These are phyloP conservation scores for Conger conger DNA, from an alignment of 2,113 vertebrate species.

Conservation along the genomic window DNA sequence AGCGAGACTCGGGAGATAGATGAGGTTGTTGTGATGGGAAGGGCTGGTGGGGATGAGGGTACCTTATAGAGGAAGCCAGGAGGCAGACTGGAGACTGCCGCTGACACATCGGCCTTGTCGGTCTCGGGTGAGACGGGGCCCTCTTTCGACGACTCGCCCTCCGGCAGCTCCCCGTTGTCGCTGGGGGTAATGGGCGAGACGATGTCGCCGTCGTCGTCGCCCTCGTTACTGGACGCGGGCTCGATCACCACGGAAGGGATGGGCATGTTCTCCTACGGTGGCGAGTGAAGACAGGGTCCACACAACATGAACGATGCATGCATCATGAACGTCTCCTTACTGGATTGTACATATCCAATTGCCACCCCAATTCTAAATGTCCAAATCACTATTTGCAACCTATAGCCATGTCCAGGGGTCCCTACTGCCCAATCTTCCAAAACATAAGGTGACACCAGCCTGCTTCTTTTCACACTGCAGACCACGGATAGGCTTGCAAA, in stretches of 20 bases:
- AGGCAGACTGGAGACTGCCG: conserved; percentile 50
- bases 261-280: conserved; percentile 76
- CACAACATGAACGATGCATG: not conserved
- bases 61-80: conserved; percentile 87
- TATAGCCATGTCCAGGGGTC: no score
- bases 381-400: no score
- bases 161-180: conserved; percentile 56
- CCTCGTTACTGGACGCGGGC: conserved; percentile 93
- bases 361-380: no score
- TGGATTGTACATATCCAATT: not conserved
- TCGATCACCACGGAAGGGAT: conserved; percentile 93
- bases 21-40: no score
- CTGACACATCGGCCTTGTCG: not conserved
- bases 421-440: no score
- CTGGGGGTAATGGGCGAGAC: conserved; percentile 53
- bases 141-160: conserved; percentile 19
- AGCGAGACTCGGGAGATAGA: no score
- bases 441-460: no score
- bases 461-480: no score
- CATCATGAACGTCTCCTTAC: not conserved
- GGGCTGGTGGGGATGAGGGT: not conserved
- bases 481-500: no score
- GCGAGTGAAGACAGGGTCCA: not conserved
- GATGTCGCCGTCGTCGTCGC: conserved; percentile 78
- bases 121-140: not conserved